Evolutionary conservation across 2,113 vertebrate genomes (phyloP).

Genomic region (Rhagologus leucostigma): DNA sequence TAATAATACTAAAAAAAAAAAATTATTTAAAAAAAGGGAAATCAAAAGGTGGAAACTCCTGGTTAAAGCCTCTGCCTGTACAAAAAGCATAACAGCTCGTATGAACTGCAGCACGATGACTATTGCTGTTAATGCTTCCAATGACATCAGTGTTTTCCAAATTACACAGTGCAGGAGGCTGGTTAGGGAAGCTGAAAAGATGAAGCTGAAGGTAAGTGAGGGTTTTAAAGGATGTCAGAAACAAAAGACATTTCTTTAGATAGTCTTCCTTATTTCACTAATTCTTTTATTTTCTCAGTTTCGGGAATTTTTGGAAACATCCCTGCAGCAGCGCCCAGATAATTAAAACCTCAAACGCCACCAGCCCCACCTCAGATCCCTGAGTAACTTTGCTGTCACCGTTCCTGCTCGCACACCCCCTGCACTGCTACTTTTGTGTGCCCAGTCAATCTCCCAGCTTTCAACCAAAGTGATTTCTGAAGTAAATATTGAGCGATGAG

Average conservation of each 20-base stretch:
- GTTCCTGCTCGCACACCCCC: neutral
- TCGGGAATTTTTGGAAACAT: neutral
- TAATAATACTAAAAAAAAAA: neutral
- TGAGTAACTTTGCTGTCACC: neutral
- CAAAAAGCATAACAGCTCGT: conserved; percentile 15
- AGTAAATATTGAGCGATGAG: neutral
- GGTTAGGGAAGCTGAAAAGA: neutral
- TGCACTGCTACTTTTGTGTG: neutral
- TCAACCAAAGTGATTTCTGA: neutral
- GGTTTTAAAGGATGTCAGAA: neutral
- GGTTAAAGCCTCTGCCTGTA: neutral
- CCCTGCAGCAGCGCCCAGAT: neutral
- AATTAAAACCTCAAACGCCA: neutral
- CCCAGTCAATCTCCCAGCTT: neutral
- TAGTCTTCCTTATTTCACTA: neutral
- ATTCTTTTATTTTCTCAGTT: neutral
- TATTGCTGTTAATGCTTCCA: conserved; percentile 38
- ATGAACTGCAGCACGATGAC: neutral
- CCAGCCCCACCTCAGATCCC: neutral
- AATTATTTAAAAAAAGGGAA: neutral
- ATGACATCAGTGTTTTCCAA: conserved; percentile 57
- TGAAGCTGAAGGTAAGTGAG: neutral
- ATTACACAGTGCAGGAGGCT: neutral
- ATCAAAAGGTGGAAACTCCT: neutral
- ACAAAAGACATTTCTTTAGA: neutral